These are phyloP conservation scores for Hippocampus mohnikei DNA, from an alignment of 2,113 vertebrate species.

Conservation along the genomic window DNA sequence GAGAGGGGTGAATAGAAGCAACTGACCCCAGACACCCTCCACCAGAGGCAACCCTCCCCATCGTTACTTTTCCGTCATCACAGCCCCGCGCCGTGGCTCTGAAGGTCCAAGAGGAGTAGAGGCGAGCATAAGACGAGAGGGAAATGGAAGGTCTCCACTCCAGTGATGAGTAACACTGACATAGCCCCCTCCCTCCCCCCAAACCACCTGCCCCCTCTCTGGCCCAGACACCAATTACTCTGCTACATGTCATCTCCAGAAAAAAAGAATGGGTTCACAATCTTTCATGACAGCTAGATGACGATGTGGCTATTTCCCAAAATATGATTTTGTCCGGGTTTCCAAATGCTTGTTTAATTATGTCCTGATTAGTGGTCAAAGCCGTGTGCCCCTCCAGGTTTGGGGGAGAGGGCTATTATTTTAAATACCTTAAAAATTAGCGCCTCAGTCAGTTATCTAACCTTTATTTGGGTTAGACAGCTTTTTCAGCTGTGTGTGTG, in stretches of 20 bases:
- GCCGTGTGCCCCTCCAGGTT: slow-evolving; percentile 24
- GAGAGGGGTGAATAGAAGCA: slow-evolving; percentile 56
- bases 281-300: slow-evolving; percentile 38
- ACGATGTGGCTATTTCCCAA: slow-evolving; percentile 33
- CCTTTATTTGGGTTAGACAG: slow-evolving; percentile 15
- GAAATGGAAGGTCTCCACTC: slow-evolving; percentile 25
- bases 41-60: slow-evolving; percentile 25
- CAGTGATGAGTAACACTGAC: slow-evolving; percentile 48
- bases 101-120: slow-evolving; percentile 30
- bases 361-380: slow-evolving; percentile 37
- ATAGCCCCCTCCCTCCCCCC: slow-evolving; percentile 35
- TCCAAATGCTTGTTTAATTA: slow-evolving; percentile 49
- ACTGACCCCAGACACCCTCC: slow-evolving; percentile 52
- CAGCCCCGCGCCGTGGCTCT: slow-evolving; percentile 29
- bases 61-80: slow-evolving; percentile 24
- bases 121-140: slow-evolving; percentile 10
- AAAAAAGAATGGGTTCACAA: slow-evolving; percentile 39
- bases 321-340: slow-evolving; percentile 39
- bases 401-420: background rate
- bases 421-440: slow-evolving; percentile 17
- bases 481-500: slow-evolving; percentile 10
- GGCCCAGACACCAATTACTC: slow-evolving; percentile 59
- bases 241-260: slow-evolving; percentile 53
- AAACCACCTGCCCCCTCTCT: slow-evolving; percentile 26
- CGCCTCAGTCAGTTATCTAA: slow-evolving; percentile 6